Conservation (phyloP, 2,888 invertebrate genomes). For the Melanotus villosus region DNA sequence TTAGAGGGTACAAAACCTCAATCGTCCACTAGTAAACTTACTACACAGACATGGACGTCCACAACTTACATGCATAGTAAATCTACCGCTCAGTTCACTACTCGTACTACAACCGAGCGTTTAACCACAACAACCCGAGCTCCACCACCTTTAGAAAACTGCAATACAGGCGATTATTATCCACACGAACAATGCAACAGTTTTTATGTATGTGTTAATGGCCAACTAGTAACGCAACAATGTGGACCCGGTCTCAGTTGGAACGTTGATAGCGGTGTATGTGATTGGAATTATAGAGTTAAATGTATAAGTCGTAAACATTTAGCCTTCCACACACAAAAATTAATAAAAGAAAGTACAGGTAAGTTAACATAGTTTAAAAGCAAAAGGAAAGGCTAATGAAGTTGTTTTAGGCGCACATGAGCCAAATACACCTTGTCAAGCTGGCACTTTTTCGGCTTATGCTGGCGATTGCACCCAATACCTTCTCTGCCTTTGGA, state of each 20-base stretch:
- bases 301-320: slow-evolving; percentile 70
- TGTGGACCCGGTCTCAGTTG: slow-evolving; percentile 86
- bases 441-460: slow-evolving; percentile 76
- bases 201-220: slow-evolving; percentile 86
- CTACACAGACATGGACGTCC: slow-evolving; percentile 58
- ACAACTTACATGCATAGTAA: slow-evolving; percentile 54
- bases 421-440: slow-evolving; percentile 71
- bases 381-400: not conserved
- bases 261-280: slow-evolving; percentile 76
- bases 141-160: slow-evolving; percentile 60
- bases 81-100: slow-evolving; percentile 33
- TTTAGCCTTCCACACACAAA: slow-evolving; percentile 35
- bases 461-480: slow-evolving; percentile 80
- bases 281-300: slow-evolving; percentile 82
- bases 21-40: slow-evolving; percentile 53
- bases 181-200: slow-evolving; percentile 80
- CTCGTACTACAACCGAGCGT: slow-evolving; percentile 44
- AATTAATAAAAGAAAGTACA: slow-evolving; percentile 35
- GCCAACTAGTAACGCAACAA: slow-evolving; percentile 76
- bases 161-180: slow-evolving; percentile 83
- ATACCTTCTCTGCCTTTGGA: slow-evolving; percentile 86
- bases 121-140: slow-evolving; percentile 47
- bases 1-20: slow-evolving; percentile 9
- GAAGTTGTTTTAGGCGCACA: slow-evolving; percentile 41
- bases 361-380: too few relatives aligned